A percentile compares a stretch with the other conserved stretches of the same genome.
These are phyloP conservation scores for Heliconius cydno DNA, from an alignment of 2,888 invertebrate genomes.

Conservation along the genomic window DNA sequence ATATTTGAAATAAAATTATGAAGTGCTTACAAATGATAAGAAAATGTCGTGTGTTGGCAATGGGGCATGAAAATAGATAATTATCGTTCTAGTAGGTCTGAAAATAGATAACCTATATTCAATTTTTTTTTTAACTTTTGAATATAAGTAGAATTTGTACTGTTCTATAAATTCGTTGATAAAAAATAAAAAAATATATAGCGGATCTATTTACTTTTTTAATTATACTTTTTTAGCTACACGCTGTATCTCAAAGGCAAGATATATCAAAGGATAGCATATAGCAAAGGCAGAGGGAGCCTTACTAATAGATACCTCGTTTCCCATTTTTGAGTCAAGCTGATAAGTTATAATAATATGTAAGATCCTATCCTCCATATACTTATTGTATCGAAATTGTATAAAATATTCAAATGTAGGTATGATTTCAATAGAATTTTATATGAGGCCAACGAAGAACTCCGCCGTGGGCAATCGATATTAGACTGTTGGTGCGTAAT, in stretches of 20 bases:
- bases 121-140: not conserved
- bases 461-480: conserved; percentile 32
- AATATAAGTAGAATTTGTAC: no score
- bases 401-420: not conserved
- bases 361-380: not conserved
- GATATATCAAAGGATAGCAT: no score
- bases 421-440: conserved; percentile 19
- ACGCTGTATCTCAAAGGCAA: no score
- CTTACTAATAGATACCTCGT: no score
- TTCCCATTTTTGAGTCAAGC: not conserved
- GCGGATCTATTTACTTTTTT: no score
- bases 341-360: not conserved
- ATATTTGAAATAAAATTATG: not conserved
- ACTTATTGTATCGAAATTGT: not conserved
- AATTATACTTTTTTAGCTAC: no score
- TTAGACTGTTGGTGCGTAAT: conserved; percentile 32
- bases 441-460: conserved; percentile 27
- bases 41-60: not conserved
- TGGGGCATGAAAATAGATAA: conserved; percentile 10
- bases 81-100: not conserved
- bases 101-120: conserved; percentile 8
- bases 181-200: no score
- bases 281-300: no score
- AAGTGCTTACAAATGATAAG: not conserved
- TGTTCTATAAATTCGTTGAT: no score